Percentiles rank a stretch among this genome's conserved stretches.
Evolutionary conservation across 2,797 vertebrate genomes (phyloP).

Genomic region (Melanotaenia parkinsoni): DNA sequence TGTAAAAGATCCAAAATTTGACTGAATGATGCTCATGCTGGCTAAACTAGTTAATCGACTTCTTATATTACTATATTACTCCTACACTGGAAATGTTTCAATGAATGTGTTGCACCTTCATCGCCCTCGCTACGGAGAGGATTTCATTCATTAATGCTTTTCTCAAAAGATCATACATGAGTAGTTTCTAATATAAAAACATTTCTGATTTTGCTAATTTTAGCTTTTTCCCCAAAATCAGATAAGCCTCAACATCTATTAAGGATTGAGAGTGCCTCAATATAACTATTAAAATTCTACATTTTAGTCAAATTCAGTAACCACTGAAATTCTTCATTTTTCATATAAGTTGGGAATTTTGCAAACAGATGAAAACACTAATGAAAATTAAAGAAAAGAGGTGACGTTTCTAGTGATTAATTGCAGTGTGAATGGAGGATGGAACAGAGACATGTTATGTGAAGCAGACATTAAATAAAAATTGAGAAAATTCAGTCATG

Average conservation of each 20-base stretch:
- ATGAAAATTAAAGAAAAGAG: neutral
- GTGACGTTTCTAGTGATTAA: neutral
- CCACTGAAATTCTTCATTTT: neutral
- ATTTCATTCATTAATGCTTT: neutral
- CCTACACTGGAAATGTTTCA: neutral
- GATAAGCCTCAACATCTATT: neutral
- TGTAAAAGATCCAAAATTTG: neutral
- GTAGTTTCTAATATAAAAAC: neutral
- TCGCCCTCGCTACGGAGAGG: too few relatives aligned
- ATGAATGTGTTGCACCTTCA: too few relatives aligned
- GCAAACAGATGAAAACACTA: neutral
- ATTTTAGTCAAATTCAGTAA: neutral
- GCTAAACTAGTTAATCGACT: neutral
- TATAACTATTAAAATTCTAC: neutral
- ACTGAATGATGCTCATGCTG: neutral
- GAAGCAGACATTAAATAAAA: conserved; percentile 17
- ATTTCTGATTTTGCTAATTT: neutral
- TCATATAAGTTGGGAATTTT: neutral
- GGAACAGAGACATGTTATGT: neutral
- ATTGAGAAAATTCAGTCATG: conserved; percentile 14
- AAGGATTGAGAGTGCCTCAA: neutral
- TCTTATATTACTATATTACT: neutral
- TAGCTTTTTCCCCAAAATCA: neutral
- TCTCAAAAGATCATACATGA: neutral
- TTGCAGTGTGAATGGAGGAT: neutral